Evolutionary conservation across 1,140 invertebrate species (phyloP).

Genomic region (Ceratitis capitata): DNA sequence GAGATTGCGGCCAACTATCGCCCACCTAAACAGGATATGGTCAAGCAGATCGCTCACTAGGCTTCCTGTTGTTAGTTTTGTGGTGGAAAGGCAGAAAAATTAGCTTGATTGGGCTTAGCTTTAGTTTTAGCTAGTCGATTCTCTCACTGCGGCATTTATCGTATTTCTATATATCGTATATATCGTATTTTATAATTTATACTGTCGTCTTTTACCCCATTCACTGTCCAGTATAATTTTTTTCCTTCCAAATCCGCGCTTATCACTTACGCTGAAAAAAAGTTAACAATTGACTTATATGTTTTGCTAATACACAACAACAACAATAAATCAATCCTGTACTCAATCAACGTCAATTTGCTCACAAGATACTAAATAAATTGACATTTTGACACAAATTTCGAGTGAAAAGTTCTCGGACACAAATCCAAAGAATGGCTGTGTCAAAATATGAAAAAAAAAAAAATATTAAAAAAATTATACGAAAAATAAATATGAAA

Average conservation of each 20-base stretch:
- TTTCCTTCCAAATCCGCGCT: background rate
- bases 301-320: background rate
- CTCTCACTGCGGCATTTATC: too few species aligned
- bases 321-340: conserved; percentile 10
- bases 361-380: background rate
- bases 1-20: too few species aligned
- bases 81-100: too few species aligned
- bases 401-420: conserved; percentile 2
- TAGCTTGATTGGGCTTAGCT: too few species aligned
- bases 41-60: too few species aligned
- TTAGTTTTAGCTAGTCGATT: too few species aligned
- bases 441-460: background rate
- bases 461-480: background rate
- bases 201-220: too few species aligned
- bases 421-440: background rate
- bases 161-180: too few species aligned
- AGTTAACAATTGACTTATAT: background rate
- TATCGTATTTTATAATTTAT: too few species aligned
- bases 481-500: background rate
- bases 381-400: conserved; percentile 37
- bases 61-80: too few species aligned
- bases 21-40: too few species aligned
- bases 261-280: background rate
- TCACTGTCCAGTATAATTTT: too few species aligned
- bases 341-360: conserved; percentile 20